phyloP scores from a whole-genome alignment of 2,888 invertebrate species.

The Temnothorax unifasciatus region DNA sequence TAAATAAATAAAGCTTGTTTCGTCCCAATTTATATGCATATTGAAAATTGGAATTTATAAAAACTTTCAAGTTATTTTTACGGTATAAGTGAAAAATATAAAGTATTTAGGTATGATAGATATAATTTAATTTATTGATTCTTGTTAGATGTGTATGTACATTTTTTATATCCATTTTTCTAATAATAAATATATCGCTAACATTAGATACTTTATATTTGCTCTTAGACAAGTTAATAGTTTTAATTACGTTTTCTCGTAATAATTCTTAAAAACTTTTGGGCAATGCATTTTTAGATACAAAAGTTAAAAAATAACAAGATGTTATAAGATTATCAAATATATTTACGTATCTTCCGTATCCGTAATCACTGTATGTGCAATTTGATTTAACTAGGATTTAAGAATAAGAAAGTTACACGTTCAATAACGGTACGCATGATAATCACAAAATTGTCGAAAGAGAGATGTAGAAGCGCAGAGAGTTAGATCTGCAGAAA shows the following conservation, averaged over 20 bases:
- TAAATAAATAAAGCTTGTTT: conserved; percentile 5
- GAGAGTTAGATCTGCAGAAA: conserved; percentile 66
- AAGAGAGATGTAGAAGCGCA: conserved; percentile 32
- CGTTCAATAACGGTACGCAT: conserved; percentile 1
- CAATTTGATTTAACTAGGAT: not conserved
- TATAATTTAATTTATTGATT: conserved; percentile 9
- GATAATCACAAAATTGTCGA: conserved; percentile 26
- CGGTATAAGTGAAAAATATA: not conserved
- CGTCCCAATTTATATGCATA: not conserved
- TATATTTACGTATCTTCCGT: not conserved
- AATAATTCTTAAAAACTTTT: not conserved
- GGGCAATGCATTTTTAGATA: not conserved
- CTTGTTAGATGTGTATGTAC: not conserved
- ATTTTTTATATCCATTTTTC: not conserved
- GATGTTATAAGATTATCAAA: not conserved
- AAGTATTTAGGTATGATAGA: not conserved
- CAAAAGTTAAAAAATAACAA: not conserved
- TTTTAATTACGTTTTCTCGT: not conserved
- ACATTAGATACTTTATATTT: not conserved
- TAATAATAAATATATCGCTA: not conserved
- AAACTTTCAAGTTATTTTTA: not conserved
- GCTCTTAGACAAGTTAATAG: not conserved
- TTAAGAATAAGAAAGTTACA: conserved; percentile 27
- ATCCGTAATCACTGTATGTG: not conserved
- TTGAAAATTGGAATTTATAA: not conserved